phyloP scores from a whole-genome alignment of 2,888 invertebrate species.

The Cepaea hortensis region DNA sequence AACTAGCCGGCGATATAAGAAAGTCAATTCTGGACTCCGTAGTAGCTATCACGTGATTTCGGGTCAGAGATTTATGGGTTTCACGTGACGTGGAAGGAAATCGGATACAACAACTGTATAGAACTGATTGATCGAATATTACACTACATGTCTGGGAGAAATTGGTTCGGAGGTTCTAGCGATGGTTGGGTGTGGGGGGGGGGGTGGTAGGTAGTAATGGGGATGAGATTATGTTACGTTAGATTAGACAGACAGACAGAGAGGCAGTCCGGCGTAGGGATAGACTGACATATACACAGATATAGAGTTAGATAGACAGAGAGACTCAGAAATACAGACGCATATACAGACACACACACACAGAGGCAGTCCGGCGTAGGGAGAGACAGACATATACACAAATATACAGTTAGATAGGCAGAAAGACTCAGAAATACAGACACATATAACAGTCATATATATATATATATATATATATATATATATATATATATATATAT shows the following conservation, averaged over 20 bases:
- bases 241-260: neutral
- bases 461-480: no score
- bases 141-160: neutral
- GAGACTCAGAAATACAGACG: neutral
- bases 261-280: neutral
- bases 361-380: neutral
- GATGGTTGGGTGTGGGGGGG: neutral
- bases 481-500: no score
- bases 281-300: neutral
- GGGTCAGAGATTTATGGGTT: slow-evolving; percentile 9
- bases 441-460: no score
- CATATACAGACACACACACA: neutral
- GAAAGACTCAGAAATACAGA: no score
- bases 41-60: neutral
- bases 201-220: neutral
- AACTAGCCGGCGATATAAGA: slow-evolving; percentile 4
- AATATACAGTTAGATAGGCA: no score
- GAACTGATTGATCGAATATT: slow-evolving; percentile 11
- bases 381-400: neutral
- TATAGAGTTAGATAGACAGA: neutral
- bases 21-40: neutral
- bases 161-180: neutral
- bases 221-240: neutral
- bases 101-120: neutral
- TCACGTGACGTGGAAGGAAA: slow-evolving; percentile 17